phyloP scores from a whole-genome alignment of 2,888 invertebrate species.

The Drosophila merina region DNA sequence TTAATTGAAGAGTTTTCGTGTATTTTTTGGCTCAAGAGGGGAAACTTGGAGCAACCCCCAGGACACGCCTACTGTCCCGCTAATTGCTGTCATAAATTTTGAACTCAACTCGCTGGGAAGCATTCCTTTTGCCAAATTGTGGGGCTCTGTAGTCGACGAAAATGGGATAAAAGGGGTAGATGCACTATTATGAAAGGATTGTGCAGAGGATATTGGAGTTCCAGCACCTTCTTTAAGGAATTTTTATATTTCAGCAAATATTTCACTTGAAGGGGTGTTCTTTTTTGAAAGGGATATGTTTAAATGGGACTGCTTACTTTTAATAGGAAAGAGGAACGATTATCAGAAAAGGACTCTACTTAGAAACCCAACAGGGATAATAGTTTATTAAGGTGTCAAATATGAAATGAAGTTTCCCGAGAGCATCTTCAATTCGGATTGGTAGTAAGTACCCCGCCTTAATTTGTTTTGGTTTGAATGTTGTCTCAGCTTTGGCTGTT shows the following conservation, averaged over 20 bases:
- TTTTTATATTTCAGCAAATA: neutral
- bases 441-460: neutral
- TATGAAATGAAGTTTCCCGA: neutral
- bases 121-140: conserved; percentile 34
- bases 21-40: conserved; percentile 15
- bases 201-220: neutral
- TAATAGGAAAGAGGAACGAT: too few relatives aligned
- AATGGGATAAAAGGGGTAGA: conserved; percentile 18
- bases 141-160: conserved; percentile 2
- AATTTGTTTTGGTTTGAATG: conserved; percentile 42
- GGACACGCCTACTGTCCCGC: conserved; percentile 49
- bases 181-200: conserved; percentile 12
- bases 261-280: neutral
- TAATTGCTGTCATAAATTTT: conserved; percentile 75
- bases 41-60: conserved; percentile 28
- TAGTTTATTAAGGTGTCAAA: neutral
- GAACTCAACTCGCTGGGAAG: conserved; percentile 40
- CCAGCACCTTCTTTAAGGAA: neutral
- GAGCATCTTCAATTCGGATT: conserved; percentile 15
- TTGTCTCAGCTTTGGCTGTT: conserved; percentile 64
- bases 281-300: too few relatives aligned
- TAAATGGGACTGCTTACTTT: too few relatives aligned
- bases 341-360: too few relatives aligned
- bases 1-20: conserved; percentile 66
- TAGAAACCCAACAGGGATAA: too few relatives aligned